Percentiles rank a stretch among this genome's conserved stretches.
phyloP scores from a whole-genome alignment of 1,140 invertebrate genomes.

The Hyposmocoma kahamanoa region DNA sequence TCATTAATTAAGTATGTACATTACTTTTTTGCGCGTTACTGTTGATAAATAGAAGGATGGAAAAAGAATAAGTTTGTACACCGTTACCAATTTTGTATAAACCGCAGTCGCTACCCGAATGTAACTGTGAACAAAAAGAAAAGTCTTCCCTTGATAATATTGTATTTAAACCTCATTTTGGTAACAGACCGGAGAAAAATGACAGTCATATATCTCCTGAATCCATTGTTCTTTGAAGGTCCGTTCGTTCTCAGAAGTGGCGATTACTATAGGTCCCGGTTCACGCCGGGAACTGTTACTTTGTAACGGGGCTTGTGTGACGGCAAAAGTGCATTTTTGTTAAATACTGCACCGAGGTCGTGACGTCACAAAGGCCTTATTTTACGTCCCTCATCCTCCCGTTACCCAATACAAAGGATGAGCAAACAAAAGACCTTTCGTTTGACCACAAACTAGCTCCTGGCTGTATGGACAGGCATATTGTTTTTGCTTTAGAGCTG shows the following conservation, averaged over 20 bases:
- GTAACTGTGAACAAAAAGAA: slow-evolving; percentile 26
- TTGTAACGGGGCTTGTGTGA: slow-evolving; percentile 43
- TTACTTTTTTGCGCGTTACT: too few species aligned
- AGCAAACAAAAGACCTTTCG: slow-evolving; percentile 42
- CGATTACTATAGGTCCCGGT: slow-evolving; percentile 52
- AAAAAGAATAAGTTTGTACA: too few species aligned
- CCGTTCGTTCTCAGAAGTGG: slow-evolving; percentile 48
- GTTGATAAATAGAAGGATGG: too few species aligned
- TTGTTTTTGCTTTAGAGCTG: slow-evolving; percentile 29
- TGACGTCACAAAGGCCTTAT: slow-evolving; percentile 60
- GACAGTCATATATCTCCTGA: slow-evolving; percentile 42
- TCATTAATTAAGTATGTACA: too few species aligned
- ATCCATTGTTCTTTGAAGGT: slow-evolving; percentile 39
- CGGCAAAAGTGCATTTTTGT: slow-evolving; percentile 62
- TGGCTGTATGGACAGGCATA: slow-evolving; percentile 18
- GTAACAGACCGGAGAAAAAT: slow-evolving; percentile 44
- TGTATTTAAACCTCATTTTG: slow-evolving; percentile 51
- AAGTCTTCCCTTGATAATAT: slow-evolving; percentile 17
- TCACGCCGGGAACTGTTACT: slow-evolving; percentile 64
- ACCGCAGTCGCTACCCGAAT: slow-evolving; percentile 36
- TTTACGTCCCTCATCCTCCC: slow-evolving; percentile 28
- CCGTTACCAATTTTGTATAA: slow-evolving; percentile 13
- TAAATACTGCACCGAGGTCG: slow-evolving; percentile 31
- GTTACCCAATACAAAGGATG: slow-evolving; percentile 54
- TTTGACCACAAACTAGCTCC: slow-evolving; percentile 58